Evolutionary conservation across 2,113 vertebrate genomes (phyloP), one percentile per base, ranked within the genome.

Genomic region (Isichthys henryi): DNA sequence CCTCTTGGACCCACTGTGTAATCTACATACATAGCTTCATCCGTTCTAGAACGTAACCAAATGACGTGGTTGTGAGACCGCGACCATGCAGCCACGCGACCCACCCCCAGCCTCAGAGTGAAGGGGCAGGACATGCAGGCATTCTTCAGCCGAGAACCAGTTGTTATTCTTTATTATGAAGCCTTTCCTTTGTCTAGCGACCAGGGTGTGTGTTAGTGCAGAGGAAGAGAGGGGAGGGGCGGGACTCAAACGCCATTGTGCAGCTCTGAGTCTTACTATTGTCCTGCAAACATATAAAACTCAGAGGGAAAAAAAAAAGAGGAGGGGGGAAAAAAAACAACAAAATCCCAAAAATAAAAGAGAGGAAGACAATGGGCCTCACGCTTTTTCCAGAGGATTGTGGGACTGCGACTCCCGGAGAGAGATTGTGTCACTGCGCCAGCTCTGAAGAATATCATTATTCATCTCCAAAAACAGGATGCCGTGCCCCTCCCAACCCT

Each of bases 391-490:
- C 89, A 23, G 84, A 70, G 87, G 77, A 11, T 39, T 89, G 89
- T 1, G 58, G 58, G 88, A 86, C 2, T 43, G 56, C 70, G 46
- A 88, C n/a, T 17, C 66, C 58, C 46, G 87, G 90, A 70, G 87
- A 82, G 91, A 43, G 56, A 17, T 48, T 82, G 82, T 49, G 48
- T 87, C 88, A 89, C 23, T 9, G 21, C 4, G 53, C 21, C 15
- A 85, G 46, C 62, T 53, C 56, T 35, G 13, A 82, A 91, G 90
- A 93, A 92, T 91, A 88, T 87, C 62, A 90, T 74, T 89, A 91
- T 93, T 91, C 92, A 92, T 89, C 87, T 89, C 31, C 43, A 35
- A 82, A 92, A 92, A 92, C 90, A 92, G 93, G 92, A 92, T 90
- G 86, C 35, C 10, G 23, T 31, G 49, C 35, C 56, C 19, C n/a